phyloP scores from a whole-genome alignment of 2,797 vertebrate species.

The Chaunax sp. region DNA sequence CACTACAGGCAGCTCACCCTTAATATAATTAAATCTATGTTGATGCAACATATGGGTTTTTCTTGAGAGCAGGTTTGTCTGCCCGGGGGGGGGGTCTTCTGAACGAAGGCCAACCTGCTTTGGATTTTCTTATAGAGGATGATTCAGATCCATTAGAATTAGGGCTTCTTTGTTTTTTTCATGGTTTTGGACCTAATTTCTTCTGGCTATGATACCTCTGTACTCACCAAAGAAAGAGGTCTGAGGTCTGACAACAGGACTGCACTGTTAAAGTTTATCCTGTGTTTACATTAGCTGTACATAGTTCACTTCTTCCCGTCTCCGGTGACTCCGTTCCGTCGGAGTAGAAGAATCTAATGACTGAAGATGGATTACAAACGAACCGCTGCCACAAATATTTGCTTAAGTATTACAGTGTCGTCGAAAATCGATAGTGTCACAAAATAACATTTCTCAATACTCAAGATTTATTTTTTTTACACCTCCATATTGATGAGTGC shows the following conservation, averaged over 20 bases:
- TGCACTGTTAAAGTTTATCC: not conserved
- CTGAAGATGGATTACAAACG: too few relatives aligned
- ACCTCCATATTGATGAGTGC: too few relatives aligned
- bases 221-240: not conserved
- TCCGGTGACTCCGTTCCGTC: too few relatives aligned
- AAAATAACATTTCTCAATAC: too few relatives aligned
- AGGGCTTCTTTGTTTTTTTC: slow-evolving; percentile 13
- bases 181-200: not conserved
- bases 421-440: too few relatives aligned
- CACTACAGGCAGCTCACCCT: slow-evolving; percentile 24
- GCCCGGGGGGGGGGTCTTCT: slow-evolving; percentile 2
- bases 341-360: too few relatives aligned
- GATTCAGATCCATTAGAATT: slow-evolving; percentile 28
- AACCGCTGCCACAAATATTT: too few relatives aligned
- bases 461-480: too few relatives aligned
- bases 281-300: too few relatives aligned
- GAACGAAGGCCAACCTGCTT: slow-evolving; percentile 6
- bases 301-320: too few relatives aligned
- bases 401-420: too few relatives aligned
- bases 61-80: not conserved
- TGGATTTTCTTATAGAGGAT: slow-evolving; percentile 7
- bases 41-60: slow-evolving; percentile 33
- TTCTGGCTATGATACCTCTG: not conserved
- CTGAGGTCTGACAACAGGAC: not conserved
- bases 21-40: slow-evolving; percentile 26